These are phyloP conservation scores for Albula goreensis DNA, from an alignment of 2,113 vertebrate species.

Conservation along the genomic window DNA sequence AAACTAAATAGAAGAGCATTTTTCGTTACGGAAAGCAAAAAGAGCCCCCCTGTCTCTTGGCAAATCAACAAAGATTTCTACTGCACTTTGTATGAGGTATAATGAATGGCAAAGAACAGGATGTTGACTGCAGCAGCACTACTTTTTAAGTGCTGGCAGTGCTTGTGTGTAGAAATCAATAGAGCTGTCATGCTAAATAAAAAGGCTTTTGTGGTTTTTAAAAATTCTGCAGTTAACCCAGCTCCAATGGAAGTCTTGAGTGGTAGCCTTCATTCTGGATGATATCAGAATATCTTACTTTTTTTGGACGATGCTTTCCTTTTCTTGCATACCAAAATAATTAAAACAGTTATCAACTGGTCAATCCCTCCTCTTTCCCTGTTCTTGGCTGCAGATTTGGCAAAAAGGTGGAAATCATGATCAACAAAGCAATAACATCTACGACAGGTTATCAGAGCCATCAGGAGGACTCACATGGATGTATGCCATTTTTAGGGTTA, in stretches of 20 bases:
- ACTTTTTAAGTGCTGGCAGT: not conserved
- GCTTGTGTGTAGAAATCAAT: constrained; percentile 16
- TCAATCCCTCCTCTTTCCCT: not conserved
- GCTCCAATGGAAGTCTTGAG: constrained; percentile 14
- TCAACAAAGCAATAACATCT: not conserved
- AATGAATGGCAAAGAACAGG: not conserved
- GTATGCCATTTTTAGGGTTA: not conserved
- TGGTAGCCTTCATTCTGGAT: not conserved
- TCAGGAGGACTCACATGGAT: constrained; percentile 5
- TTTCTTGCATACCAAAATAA: not conserved
- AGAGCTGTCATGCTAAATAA: constrained; percentile 14
- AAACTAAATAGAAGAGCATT: not conserved
- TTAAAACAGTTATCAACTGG: not conserved
- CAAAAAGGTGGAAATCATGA: not conserved
- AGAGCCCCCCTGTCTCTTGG: not conserved
- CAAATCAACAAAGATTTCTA: not conserved
- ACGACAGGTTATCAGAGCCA: constrained; percentile 4
- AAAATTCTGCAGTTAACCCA: not conserved
- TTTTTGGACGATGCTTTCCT: constrained; percentile 15
- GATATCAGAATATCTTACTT: not conserved
- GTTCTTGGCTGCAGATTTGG: not conserved
- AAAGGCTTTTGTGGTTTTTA: not conserved
- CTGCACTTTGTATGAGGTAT: not conserved
- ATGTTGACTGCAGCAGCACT: not conserved
- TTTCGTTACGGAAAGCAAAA: not conserved